Base-by-base conservation (phyloP, 2,113 vertebrate species). In the Ceyx cyanopectus region DNA sequence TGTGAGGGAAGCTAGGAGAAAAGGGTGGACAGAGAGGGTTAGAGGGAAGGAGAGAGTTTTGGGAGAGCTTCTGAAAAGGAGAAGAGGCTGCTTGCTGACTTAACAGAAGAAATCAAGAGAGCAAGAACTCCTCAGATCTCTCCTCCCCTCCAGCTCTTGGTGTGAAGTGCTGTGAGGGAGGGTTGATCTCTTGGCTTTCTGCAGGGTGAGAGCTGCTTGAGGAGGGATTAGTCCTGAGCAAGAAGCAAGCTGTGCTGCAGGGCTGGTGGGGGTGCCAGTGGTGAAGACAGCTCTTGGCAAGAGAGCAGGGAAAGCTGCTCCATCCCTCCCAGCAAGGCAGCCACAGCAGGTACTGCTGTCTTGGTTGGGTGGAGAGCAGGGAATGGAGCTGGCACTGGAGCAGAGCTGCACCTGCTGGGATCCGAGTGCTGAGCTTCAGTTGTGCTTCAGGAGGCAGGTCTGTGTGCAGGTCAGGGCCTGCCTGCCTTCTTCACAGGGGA, bases 381-480 rank as follows among this genome's bases (percentile, higher is more conserved):
- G 22, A 53, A 41, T 15, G 58, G 27, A 54, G 51, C 7, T 32
- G 46, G 45, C 50, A 8, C 20, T 0, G 0, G 41, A 48, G n/a
- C 30, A 40, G 37, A 2, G 18, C 17, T 43, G 65, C 48, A 45
- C 45, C 53, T 85, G 50, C 90, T 45, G 45, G 14, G 74, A 37
- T 66, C 37, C 0, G 15, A 69, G 46, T 14, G 60, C 34, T 32
- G 57, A 37, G 61, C 57, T 21, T 3, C 30, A 43, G 32, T 10
- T 15, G 41, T 24, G 26, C 69, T 69, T 80, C 26, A 34, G 54
- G 34, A 85, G 40, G 41, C 68, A 45, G 32, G 22, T 45, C 54
- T 69, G 26, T 16, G 29, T 17, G 32, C 4, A 2, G 2, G 20
- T 48, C 6, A 3, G n/a, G 29, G 34, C 15, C 24, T 85, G 78